phyloP scores from a whole-genome alignment of 2,113 vertebrate species.

The Dryoscopus gambensis region DNA sequence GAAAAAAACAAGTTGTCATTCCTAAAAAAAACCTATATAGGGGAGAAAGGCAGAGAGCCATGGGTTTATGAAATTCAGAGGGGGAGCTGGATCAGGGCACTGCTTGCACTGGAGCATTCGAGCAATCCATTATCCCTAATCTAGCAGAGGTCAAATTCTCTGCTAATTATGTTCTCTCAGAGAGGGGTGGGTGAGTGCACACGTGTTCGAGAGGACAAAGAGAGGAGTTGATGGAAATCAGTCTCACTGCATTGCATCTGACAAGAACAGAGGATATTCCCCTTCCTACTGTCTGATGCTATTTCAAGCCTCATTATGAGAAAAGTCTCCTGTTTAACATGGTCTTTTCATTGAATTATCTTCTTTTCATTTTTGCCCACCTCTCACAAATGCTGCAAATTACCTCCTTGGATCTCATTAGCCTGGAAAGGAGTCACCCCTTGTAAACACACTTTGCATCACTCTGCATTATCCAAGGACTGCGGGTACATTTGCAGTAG shows the following conservation, averaged over 20 bases:
- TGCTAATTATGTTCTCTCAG: conserved; percentile 21
- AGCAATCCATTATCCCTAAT: conserved; percentile 16
- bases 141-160: conserved; percentile 29
- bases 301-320: conserved; percentile 59
- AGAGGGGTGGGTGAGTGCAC: not conserved
- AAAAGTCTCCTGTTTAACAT: conserved; percentile 40
- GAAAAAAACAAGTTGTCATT: conserved; percentile 61
- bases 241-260: not conserved
- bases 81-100: not conserved
- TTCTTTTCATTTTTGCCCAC: conserved; percentile 53
- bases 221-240: conserved; percentile 14
- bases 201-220: not conserved
- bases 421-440: conserved; percentile 23
- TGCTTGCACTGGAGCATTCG: not conserved
- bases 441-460: conserved; percentile 47
- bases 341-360: conserved; percentile 46
- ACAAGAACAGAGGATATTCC: not conserved
- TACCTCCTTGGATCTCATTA: conserved; percentile 67
- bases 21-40: not conserved
- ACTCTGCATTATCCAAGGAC: conserved; percentile 8
- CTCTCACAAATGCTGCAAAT: conserved; percentile 51
- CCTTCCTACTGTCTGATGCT: not conserved
- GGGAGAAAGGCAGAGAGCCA: not conserved
- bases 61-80: conserved; percentile 8
- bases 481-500: conserved; percentile 29